Conservation (phyloP, 2,113 vertebrate genomes). For the Tupaia chinensis region DNA sequence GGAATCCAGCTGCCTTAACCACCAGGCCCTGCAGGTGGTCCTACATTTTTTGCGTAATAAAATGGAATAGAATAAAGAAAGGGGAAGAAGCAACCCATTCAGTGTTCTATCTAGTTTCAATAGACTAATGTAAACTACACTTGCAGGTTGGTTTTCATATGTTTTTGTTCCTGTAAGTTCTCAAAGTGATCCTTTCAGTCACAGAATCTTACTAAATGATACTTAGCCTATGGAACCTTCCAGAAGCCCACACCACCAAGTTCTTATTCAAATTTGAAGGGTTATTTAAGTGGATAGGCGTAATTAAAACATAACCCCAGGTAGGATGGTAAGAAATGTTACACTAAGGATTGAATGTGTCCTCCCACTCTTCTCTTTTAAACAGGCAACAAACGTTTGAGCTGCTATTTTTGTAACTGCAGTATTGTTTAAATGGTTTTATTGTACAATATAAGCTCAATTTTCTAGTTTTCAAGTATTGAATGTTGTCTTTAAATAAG, state of each 20-base stretch:
- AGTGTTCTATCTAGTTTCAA: not conserved
- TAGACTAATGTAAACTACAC: not conserved
- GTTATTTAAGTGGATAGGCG: not conserved
- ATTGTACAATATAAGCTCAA: not conserved
- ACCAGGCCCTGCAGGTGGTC: too few species aligned
- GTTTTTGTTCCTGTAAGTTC: not conserved
- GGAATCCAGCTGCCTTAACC: too few species aligned
- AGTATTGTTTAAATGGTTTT: not conserved
- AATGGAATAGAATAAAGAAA: slow-evolving; percentile 23
- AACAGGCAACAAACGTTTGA: not conserved
- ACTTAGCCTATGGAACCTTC: not conserved
- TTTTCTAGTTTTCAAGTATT: not conserved
- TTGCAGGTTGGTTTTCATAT: slow-evolving; percentile 34
- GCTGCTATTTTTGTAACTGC: not conserved
- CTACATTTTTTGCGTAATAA: not conserved
- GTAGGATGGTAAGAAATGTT: not conserved
- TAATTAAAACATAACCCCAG: not conserved
- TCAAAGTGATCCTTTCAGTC: not conserved
- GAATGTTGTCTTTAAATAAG: slow-evolving; percentile 10
- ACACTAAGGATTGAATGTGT: not conserved
- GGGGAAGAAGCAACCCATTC: slow-evolving; percentile 37
- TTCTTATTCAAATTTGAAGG: not conserved
- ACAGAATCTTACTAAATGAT: not conserved
- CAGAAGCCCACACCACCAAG: not conserved
- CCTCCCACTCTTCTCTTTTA: not conserved